Conservation (phyloP, 2,113 vertebrate species). For the Pithys albifrons region DNA sequence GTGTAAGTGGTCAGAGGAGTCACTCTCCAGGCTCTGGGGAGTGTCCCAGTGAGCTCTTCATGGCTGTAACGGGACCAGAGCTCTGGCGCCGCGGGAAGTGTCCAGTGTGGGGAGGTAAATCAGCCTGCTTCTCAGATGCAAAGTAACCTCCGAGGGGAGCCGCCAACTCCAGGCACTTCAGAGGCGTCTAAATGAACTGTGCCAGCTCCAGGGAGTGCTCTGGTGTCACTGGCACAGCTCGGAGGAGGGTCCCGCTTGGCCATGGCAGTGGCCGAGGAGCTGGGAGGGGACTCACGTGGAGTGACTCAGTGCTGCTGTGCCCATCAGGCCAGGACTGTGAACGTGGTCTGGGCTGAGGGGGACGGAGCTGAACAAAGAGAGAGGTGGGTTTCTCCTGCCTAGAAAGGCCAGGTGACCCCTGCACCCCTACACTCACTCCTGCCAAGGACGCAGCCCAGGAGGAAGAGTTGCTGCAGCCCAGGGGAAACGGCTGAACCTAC, state of each 20-base stretch:
- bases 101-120: not conserved
- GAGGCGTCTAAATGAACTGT: not conserved
- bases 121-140: not conserved
- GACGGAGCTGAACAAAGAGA: not conserved
- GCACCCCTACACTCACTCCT: fast-evolving
- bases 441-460: not conserved
- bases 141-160: not conserved
- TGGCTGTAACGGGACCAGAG: not conserved
- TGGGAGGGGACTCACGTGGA: fast-evolving
- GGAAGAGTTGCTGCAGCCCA: not conserved
- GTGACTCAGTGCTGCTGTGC: fast-evolving
- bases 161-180: not conserved
- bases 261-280: fast-evolving
- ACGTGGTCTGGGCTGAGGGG: fast-evolving
- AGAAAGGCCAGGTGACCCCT: not conserved
- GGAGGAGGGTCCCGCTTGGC: not conserved
- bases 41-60: not conserved
- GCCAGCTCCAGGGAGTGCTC: not conserved
- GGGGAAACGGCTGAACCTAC: fast-evolving
- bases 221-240: not conserved
- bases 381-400: not conserved
- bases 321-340: fast-evolving
- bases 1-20: not conserved
- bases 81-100: fast-evolving
- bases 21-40: fast-evolving